Evolutionary conservation across 1,140 invertebrate species (phyloP).

Genomic region (Oreohelix idahoensis): DNA sequence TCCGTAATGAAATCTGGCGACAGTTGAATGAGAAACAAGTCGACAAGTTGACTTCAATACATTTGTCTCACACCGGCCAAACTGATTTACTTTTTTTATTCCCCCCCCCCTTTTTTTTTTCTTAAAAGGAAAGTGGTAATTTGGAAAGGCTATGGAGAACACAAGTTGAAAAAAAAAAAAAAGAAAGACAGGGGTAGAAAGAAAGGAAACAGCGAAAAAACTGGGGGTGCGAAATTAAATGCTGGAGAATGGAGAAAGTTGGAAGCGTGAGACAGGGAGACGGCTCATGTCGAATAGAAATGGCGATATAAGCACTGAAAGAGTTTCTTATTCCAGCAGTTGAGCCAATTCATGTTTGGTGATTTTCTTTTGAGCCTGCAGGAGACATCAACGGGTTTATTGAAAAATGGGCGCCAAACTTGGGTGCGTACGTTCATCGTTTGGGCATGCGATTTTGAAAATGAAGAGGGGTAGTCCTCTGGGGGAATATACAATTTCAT

Average conservation of each 20-base stretch:
- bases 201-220: not conserved
- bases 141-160: not conserved
- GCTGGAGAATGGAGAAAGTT: not conserved
- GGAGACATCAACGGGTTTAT: not conserved
- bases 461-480: too few relatives aligned
- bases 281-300: not conserved
- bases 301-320: not conserved
- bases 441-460: too few relatives aligned
- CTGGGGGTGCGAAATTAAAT: not conserved
- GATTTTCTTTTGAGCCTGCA: not conserved
- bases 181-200: not conserved
- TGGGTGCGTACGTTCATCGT: too few relatives aligned
- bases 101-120: not conserved
- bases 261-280: not conserved
- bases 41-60: conserved; percentile 23
- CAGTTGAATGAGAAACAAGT: conserved; percentile 15
- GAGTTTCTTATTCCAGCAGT: not conserved
- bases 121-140: not conserved
- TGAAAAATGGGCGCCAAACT: not conserved
- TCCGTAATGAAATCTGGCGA: conserved; percentile 26
- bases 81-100: not conserved
- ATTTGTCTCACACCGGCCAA: conserved; percentile 1
- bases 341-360: not conserved
- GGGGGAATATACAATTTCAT: too few relatives aligned
- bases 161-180: not conserved